Evolutionary conservation across 2,797 vertebrate species (phyloP).

Genomic region (Acanthopagrus latus): DNA sequence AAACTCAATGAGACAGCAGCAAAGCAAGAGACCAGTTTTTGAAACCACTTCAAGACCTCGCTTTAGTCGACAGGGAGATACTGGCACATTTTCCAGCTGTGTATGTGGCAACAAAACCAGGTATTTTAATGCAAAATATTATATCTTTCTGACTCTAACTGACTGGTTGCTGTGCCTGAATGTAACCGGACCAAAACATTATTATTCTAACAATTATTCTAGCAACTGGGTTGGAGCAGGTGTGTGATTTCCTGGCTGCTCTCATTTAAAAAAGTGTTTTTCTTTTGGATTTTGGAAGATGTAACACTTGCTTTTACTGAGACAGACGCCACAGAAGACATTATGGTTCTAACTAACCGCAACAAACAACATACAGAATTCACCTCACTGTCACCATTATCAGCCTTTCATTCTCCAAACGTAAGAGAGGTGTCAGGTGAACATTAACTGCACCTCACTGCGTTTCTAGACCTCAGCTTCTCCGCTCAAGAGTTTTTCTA

Average conservation of each 20-base stretch:
- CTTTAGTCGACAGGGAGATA: too few relatives aligned
- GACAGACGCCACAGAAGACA: not conserved
- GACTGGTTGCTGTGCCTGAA: too few relatives aligned
- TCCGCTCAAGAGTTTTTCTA: conserved; percentile 4
- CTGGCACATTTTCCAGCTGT: too few relatives aligned
- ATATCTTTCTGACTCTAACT: too few relatives aligned
- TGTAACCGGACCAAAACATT: too few relatives aligned
- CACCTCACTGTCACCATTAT: not conserved
- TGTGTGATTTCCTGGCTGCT: not conserved
- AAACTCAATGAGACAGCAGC: too few relatives aligned
- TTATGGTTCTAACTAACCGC: not conserved
- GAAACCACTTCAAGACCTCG: too few relatives aligned
- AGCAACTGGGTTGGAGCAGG: too few relatives aligned
- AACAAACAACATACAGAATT: not conserved
- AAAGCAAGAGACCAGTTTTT: too few relatives aligned
- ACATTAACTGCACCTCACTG: not conserved
- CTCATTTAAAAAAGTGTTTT: not conserved
- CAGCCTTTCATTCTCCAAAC: conserved; percentile 1
- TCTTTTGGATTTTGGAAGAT: not conserved
- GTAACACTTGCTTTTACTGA: not conserved
- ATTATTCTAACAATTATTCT: too few relatives aligned
- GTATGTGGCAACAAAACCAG: too few relatives aligned
- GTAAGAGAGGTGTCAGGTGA: not conserved
- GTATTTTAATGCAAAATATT: too few relatives aligned
- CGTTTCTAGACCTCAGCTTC: not conserved